Base-by-base conservation (phyloP, 2,888 invertebrate species). In the Muscina levida region DNA sequence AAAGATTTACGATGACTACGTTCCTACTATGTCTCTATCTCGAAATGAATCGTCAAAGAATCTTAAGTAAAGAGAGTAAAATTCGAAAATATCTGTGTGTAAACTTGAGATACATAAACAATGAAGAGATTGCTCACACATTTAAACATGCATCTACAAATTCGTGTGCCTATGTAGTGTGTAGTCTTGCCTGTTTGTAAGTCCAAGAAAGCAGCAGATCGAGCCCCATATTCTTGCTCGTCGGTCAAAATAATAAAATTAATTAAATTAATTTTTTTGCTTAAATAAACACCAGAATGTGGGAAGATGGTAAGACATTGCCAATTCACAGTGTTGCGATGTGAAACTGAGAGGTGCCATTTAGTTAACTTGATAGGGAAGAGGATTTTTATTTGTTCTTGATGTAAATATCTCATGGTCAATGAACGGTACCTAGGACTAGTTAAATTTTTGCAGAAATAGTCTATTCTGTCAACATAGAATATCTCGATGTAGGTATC, bases 1-100 rank as follows among this genome's bases (percentile, higher is more conserved):
- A 44, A 71, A 77, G 56, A 74, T 77, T 77, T 44, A 70, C 65
- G 70, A 57, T 19, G 70, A 66, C 57, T 59, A 71, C 73, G 70
- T 77, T 31, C 66, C 17, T 44, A 71, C 31, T 8, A 31, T 8
- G 3, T 5, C 31, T 31, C 31, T 31, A 68, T 59, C 72, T 42
- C 68, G 56, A 68, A 37, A 70, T 46, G 31, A 31, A 5, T 31
- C 31, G 46, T 57, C 70, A 53, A n/a, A 74, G 66, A 79, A 75
- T 17, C 57, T 62, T 53, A 19, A 56, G 19, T 22, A 22, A 51
- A 3, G 39, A 1, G 24, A 74, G 66, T 66, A 39, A 17, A 42
- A 6, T 22, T 31, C 53, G 44, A 42, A 39, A 37, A 56, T n/a
- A n/a, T n/a, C n/a, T n/a, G n/a, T n/a, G n/a, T n/a, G n/a, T n/a